Evolutionary conservation across 1,140 invertebrate species (phyloP).

Genomic region (Rhynchophorus ferrugineus): DNA sequence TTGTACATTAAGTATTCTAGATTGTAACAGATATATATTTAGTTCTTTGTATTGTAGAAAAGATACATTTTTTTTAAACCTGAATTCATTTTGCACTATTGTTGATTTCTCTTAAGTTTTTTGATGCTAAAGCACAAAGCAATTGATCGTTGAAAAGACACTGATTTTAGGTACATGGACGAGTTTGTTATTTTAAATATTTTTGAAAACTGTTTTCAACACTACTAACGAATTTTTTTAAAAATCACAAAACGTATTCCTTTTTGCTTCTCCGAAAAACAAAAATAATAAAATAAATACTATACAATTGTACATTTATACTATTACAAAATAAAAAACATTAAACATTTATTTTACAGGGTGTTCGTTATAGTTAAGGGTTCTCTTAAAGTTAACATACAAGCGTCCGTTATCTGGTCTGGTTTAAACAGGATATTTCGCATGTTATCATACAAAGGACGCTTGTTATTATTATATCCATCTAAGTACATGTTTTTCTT

Average conservation of each 20-base stretch:
- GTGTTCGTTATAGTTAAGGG: not conserved
- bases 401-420: too few relatives aligned
- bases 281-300: conserved; percentile 15
- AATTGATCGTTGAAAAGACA: conserved; percentile 20
- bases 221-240: conserved; percentile 8
- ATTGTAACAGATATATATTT: too few relatives aligned
- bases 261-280: not conserved
- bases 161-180: conserved; percentile 17
- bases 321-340: not conserved
- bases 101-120: conserved; percentile 6
- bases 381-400: too few relatives aligned
- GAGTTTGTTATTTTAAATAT: conserved; percentile 6
- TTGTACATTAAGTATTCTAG: too few relatives aligned
- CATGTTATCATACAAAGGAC: too few relatives aligned
- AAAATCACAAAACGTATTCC: not conserved
- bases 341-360: not conserved
- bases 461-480: too few relatives aligned
- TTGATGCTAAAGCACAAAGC: too few relatives aligned
- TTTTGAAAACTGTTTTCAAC: not conserved
- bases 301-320: conserved; percentile 19
- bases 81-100: conserved; percentile 18
- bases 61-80: too few relatives aligned
- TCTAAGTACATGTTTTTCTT: too few relatives aligned
- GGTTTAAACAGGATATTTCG: too few relatives aligned
- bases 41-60: too few relatives aligned